Evolutionary conservation across 2,888 invertebrate genomes (phyloP).

Genomic region (Carpatolechia fugitivella): DNA sequence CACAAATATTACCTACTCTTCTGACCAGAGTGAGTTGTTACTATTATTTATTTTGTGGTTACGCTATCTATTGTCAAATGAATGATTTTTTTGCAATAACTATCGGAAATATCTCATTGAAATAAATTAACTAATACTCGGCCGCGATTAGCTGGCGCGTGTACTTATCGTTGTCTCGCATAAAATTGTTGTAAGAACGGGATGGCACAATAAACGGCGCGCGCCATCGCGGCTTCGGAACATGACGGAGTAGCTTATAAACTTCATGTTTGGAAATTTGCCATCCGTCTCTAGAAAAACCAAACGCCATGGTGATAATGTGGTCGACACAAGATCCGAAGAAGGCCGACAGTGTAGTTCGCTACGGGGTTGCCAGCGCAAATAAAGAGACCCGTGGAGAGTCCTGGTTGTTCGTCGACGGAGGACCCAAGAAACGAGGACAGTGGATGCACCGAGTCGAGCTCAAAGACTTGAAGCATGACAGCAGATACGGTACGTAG

Average conservation of each 20-base stretch:
- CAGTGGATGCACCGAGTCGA: constrained; percentile 76
- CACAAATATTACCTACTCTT: too few species aligned
- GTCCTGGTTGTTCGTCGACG: constrained; percentile 4
- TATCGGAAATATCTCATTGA: too few species aligned
- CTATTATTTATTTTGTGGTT: too few species aligned
- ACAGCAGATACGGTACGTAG: constrained; percentile 8
- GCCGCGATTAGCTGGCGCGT: too few species aligned
- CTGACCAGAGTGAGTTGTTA: too few species aligned
- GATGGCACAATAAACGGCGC: too few species aligned
- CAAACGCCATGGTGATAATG: constrained; percentile 9
- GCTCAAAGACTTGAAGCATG: constrained; percentile 65
- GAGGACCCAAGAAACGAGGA: neutral
- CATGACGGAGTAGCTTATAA: neutral
- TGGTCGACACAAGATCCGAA: constrained; percentile 9
- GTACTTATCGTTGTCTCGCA: too few species aligned
- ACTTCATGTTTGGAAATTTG: neutral
- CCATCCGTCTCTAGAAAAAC: constrained; percentile 9
- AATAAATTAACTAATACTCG: too few species aligned
- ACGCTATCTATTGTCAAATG: too few species aligned
- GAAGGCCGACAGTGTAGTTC: neutral
- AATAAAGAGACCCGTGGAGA: neutral
- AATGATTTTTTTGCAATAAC: too few species aligned
- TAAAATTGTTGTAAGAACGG: too few species aligned
- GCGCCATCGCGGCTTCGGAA: neutral
- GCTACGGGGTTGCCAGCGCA: neutral